Evolutionary conservation across 1,140 invertebrate species (phyloP).

Genomic region (Drosophila nikananu): DNA sequence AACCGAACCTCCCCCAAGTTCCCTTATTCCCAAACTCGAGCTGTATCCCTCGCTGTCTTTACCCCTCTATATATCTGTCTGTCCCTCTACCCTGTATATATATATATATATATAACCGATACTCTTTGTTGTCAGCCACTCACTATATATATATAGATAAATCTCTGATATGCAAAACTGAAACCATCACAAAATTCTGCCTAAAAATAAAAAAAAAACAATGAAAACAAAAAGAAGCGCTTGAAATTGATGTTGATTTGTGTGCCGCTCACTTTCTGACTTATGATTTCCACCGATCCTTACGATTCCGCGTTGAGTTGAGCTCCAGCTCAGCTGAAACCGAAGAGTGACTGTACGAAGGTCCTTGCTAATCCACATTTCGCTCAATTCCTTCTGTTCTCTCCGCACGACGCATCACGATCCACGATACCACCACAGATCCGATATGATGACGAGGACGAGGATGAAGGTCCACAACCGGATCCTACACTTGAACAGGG

Average conservation of each 20-base stretch:
- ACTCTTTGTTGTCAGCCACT: conserved; percentile 1
- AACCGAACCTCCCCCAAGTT: not conserved
- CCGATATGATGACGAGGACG: conserved; percentile 97
- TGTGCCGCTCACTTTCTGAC: conserved; percentile 39
- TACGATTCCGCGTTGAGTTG: conserved; percentile 42
- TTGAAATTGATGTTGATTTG: conserved; percentile 50
- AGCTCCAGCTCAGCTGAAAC: conserved; percentile 2
- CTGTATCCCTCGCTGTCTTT: not conserved
- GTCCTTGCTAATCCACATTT: conserved; percentile 29
- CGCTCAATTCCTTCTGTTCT: conserved; percentile 25
- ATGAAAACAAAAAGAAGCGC: conserved; percentile 28
- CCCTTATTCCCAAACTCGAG: not conserved
- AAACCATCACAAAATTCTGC: conserved; percentile 63
- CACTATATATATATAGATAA: conserved; percentile 30
- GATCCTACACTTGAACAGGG: conserved; percentile 97
- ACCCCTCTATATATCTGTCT: not conserved
- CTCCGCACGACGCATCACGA: conserved; percentile 4
- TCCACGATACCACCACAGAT: conserved; percentile 87
- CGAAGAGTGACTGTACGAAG: not conserved
- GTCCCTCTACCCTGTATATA: conserved; percentile 22
- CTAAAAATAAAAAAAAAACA: conserved; percentile 1
- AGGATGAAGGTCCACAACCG: conserved; percentile 97
- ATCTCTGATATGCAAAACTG: conserved; percentile 63
- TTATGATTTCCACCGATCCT: conserved; percentile 44
- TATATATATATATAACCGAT: conserved; percentile 16